phyloP scores from a whole-genome alignment of 2,113 vertebrate genomes.

The Crotophaga sulcirostris region DNA sequence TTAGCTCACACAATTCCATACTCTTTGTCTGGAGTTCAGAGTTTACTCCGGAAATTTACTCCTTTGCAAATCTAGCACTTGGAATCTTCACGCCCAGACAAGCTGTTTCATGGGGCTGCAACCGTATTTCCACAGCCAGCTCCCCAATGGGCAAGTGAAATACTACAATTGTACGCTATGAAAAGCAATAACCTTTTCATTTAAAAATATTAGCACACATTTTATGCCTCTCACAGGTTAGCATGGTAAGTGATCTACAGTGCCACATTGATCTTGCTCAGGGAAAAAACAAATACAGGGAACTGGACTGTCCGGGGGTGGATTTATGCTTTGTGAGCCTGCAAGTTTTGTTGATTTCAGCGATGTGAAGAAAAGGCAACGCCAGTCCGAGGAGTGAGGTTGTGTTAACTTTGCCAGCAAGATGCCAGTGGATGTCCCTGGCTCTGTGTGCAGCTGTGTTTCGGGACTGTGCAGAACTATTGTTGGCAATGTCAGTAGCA shows the following conservation, averaged over 20 bases:
- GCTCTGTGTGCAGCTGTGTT: background rate
- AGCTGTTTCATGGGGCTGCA: background rate
- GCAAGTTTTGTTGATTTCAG: constrained; percentile 56
- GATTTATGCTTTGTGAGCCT: constrained; percentile 24
- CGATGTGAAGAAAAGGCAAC: background rate
- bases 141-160: background rate
- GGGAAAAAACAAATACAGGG: background rate
- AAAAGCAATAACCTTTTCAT: background rate
- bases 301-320: background rate
- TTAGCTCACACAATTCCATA: constrained; percentile 31
- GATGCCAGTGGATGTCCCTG: background rate
- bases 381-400: constrained; percentile 1
- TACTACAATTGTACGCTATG: background rate
- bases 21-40: constrained; percentile 53
- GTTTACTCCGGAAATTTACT: constrained; percentile 58
- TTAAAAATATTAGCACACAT: constrained; percentile 14
- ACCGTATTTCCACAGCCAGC: background rate
- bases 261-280: constrained; percentile 7
- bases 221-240: background rate
- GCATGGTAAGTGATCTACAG: background rate
- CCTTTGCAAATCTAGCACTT: constrained; percentile 13
- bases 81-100: constrained; percentile 33
- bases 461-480: rapidly evolving
- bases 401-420: constrained; percentile 42
- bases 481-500: background rate